These are phyloP conservation scores for Nansenia antarctica DNA, from an alignment of 2,113 vertebrate species.

Conservation along the genomic window DNA sequence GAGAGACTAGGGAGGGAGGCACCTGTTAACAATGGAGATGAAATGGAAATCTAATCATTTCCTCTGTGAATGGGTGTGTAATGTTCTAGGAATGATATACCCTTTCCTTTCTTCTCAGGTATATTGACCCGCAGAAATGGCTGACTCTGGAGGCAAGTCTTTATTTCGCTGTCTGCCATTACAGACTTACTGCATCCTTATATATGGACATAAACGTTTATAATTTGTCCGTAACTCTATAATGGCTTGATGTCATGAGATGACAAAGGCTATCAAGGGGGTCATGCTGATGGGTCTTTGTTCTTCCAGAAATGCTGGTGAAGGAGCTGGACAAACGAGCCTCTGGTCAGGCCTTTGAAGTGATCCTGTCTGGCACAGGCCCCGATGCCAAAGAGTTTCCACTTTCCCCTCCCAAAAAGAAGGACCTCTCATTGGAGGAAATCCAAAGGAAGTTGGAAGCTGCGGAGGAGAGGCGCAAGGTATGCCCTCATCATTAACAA, in stretches of 20 bases:
- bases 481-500: too few species aligned
- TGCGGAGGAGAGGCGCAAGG: conserved; percentile 96
- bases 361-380: conserved; percentile 83
- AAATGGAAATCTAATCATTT: neutral
- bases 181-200: too few species aligned
- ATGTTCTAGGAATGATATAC: neutral
- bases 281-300: too few species aligned
- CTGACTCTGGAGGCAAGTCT: conserved; percentile 58
- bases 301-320: conserved; percentile 85
- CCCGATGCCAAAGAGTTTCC: conserved; percentile 90
- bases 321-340: conserved; percentile 96
- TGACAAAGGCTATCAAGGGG: too few species aligned
- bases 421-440: conserved; percentile 94
- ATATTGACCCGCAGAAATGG: conserved; percentile 60
- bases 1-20: too few species aligned
- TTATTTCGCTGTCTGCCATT: too few species aligned
- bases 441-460: conserved; percentile 96
- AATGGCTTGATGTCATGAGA: too few species aligned
- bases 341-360: conserved; percentile 96
- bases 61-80: neutral
- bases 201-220: too few species aligned
- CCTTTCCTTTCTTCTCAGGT: conserved; percentile 29
- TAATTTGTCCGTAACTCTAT: too few species aligned
- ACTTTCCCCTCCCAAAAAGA: conserved; percentile 91
- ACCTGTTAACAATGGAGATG: neutral